Conservation (phyloP, 2,888 invertebrate genomes). For the Rhingia rostrata region DNA sequence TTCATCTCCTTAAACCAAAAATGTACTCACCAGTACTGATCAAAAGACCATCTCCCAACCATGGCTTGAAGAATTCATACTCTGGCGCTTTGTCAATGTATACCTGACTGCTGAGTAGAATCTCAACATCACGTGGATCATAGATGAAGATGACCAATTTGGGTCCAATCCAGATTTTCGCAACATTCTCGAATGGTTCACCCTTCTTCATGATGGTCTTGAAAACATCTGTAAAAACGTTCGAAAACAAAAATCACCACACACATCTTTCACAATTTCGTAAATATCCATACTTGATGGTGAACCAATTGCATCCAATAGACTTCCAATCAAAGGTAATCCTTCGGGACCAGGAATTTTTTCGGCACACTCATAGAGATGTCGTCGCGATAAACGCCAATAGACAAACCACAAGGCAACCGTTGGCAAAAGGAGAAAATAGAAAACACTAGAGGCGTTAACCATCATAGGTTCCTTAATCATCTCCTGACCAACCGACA, state of each 20-base stretch:
- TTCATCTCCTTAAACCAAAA: neutral
- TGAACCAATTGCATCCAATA: conserved; percentile 88
- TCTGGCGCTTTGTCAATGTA: conserved; percentile 92
- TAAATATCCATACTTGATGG: conserved; percentile 85
- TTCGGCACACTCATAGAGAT: conserved; percentile 88
- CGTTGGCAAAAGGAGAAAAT: conserved; percentile 89
- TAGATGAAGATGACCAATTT: conserved; percentile 89
- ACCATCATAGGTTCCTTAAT: conserved; percentile 81
- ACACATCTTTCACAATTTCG: neutral
- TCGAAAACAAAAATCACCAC: conserved; percentile 10
- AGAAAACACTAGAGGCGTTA: conserved; percentile 87
- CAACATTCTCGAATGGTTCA: conserved; percentile 85
- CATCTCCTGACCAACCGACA: conserved; percentile 79
- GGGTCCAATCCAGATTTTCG: conserved; percentile 90
- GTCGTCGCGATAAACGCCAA: conserved; percentile 89
- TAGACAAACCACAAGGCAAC: conserved; percentile 89
- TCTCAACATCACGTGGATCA: conserved; percentile 90
- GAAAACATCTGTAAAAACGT: conserved; percentile 87
- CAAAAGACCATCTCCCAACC: conserved; percentile 92
- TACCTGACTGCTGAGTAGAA: conserved; percentile 90
- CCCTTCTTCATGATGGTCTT: conserved; percentile 84
- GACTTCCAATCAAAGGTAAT: conserved; percentile 89
- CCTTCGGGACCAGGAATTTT: conserved; percentile 90
- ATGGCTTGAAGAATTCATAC: conserved; percentile 91
- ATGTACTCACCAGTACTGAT: conserved; percentile 88